Base-by-base conservation (phyloP, 2,797 vertebrate species). In the Anguilla megastoma region DNA sequence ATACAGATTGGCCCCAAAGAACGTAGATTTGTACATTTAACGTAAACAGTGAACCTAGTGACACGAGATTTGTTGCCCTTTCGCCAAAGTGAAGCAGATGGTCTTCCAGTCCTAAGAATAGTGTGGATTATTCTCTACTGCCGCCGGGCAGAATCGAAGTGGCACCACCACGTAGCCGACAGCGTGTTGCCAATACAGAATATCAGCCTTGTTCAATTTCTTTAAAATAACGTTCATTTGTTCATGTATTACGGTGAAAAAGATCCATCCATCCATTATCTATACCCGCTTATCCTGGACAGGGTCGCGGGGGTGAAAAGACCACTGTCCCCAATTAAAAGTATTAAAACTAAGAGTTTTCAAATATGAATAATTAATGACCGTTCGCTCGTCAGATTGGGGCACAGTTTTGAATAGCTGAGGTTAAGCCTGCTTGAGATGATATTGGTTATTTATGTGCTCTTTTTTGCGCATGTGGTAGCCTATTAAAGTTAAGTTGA, bases 111-210 rank as follows among this genome's bases (percentile, higher is more conserved):
- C 95, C 94, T 94, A 93, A 6, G 63, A 27, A 69, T 69, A 95
- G 95, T 95, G 95, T 96, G 96, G 96, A 96, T 96, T 96, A 95
- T 93, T 96, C 95, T 94, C 95, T 96, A 96, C 96, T 94, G 94
- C 94, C 92, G 5, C 91, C 94, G 93, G 82, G 94, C 95, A 95
- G 93, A 95, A 95, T 93, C 94, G 80, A 90, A 92, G 71, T 33
- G 91, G 94, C 93, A 91, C 93, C 95, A 95, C 95, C 94, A 95
- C 18, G 8, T 50, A 18, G 41, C 4, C 41, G n/a, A 48, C 41
- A 82, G 3, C 10, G 45, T 45, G 0, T 50, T 24, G 21, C 27
- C 79, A n/a, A 50, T 18, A 79, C 3, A 79, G 69, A 41, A 76
- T 76, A 2, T 36, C 36, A 76, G 74, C 74, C 36, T 76, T 74